phyloP scores from a whole-genome alignment of 1,140 invertebrate genomes.

The Drosophila bifasciata region DNA sequence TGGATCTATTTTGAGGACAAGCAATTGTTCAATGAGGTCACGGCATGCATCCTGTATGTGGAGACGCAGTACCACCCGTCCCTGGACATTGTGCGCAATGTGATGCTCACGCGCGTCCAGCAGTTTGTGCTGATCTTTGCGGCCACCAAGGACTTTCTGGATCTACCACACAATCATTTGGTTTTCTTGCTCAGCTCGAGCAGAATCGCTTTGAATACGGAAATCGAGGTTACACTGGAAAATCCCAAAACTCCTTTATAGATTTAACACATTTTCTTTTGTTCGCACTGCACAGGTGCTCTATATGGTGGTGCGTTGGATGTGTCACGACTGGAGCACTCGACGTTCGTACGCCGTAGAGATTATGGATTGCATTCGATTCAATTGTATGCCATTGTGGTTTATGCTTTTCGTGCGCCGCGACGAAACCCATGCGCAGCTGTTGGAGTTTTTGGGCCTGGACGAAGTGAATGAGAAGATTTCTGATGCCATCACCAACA shows the following conservation, averaged over 20 bases:
- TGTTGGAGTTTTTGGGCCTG: slow-evolving; percentile 23
- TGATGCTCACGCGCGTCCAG: slow-evolving; percentile 91
- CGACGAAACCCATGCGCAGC: slow-evolving; percentile 28
- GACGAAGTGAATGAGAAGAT: slow-evolving; percentile 18
- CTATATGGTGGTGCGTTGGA: slow-evolving; percentile 51
- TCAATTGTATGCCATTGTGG: slow-evolving; percentile 57
- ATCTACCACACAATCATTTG: slow-evolving; percentile 87
- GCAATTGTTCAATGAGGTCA: slow-evolving; percentile 89
- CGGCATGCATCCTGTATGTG: slow-evolving; percentile 87
- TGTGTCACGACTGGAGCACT: slow-evolving; percentile 49
- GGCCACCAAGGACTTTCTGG: slow-evolving; percentile 89
- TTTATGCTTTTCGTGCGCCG: slow-evolving; percentile 55
- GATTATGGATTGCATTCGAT: slow-evolving; percentile 46
- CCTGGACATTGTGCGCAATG: slow-evolving; percentile 77
- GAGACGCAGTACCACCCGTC: slow-evolving; percentile 85
- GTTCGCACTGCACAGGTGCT: slow-evolving; percentile 36
- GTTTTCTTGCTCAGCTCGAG: slow-evolving; percentile 88
- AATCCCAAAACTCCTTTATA: background rate
- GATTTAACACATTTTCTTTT: background rate
- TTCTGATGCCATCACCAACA: slow-evolving; percentile 41
- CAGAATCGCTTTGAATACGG: slow-evolving; percentile 87
- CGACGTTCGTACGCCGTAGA: slow-evolving; percentile 4
- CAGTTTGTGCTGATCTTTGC: slow-evolving; percentile 90
- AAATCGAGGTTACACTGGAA: slow-evolving; percentile 85
- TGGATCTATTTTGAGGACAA: slow-evolving; percentile 88